These are phyloP conservation scores for Pedetes capensis DNA, from an alignment of 2,113 vertebrate species.

Conservation along the genomic window DNA sequence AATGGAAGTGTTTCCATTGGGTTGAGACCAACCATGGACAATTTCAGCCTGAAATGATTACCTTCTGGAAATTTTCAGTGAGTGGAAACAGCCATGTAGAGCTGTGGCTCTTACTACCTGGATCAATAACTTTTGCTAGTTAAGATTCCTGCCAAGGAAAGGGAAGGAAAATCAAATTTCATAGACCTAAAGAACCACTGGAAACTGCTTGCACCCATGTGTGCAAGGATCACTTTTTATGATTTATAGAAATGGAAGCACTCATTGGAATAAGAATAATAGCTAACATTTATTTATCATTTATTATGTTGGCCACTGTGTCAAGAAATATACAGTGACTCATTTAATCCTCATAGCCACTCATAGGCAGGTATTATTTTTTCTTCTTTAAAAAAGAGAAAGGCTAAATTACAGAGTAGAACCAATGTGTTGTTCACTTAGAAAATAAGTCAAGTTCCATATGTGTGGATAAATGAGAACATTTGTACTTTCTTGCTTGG, in stretches of 20 bases:
- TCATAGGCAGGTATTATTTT: background rate
- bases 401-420: conserved; percentile 30
- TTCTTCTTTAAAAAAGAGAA: background rate
- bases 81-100: conserved; percentile 48
- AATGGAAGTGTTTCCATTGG: conserved; percentile 48
- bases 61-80: conserved; percentile 61
- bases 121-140: conserved; percentile 68
- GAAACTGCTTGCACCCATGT: conserved; percentile 60
- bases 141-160: conserved; percentile 59
- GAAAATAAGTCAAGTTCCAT: conserved; percentile 20
- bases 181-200: conserved; percentile 54
- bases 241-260: conserved; percentile 70
- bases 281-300: conserved; percentile 54
- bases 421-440: conserved; percentile 40
- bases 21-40: conserved; percentile 45
- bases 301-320: conserved; percentile 44
- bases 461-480: conserved; percentile 70
- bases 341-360: conserved; percentile 23
- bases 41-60: conserved; percentile 61
- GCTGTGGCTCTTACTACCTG: conserved; percentile 62
- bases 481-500: conserved; percentile 57
- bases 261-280: conserved; percentile 61
- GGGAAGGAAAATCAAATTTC: conserved; percentile 57
- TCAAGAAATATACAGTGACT: conserved; percentile 21
- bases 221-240: conserved; percentile 74